phyloP scores from a whole-genome alignment of 1,140 invertebrate species.

The Aphis craccivora region DNA sequence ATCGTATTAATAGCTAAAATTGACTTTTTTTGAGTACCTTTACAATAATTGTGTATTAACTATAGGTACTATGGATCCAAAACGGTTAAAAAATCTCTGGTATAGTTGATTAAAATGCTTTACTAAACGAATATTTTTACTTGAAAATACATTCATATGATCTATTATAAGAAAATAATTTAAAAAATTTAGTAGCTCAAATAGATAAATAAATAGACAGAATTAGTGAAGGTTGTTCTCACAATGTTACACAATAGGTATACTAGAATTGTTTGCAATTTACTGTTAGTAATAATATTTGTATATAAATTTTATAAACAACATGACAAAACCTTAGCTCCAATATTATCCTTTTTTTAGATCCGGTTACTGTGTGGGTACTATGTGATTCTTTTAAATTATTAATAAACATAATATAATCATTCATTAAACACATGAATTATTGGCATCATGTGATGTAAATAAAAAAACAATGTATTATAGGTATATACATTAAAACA shows the following conservation, averaged over 20 bases:
- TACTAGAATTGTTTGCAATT: background rate
- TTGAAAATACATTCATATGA: background rate
- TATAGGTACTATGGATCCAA: no score
- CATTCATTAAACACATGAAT: background rate
- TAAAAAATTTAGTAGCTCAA: background rate
- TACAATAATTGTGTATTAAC: background rate
- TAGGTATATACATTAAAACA: background rate
- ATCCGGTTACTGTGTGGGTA: conserved; percentile 29
- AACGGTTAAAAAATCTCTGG: background rate
- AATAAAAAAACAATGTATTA: background rate
- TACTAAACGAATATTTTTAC: background rate
- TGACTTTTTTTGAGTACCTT: background rate
- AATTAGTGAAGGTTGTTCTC: conserved; percentile 12
- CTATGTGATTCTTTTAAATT: conserved; percentile 13
- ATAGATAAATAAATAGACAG: background rate
- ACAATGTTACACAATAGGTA: conserved; percentile 35
- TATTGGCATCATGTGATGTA: background rate
- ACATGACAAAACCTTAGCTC: conserved; percentile 8
- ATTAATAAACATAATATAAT: background rate
- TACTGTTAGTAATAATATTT: conserved; percentile 37
- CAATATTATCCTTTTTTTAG: conserved; percentile 43
- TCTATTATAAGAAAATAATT: conserved; percentile 17
- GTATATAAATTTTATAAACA: conserved; percentile 39
- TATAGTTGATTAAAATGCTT: background rate
- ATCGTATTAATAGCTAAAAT: background rate